Base-by-base conservation (phyloP, 2,113 vertebrate genomes). In the Leptobrachium ailaonicum region DNA sequence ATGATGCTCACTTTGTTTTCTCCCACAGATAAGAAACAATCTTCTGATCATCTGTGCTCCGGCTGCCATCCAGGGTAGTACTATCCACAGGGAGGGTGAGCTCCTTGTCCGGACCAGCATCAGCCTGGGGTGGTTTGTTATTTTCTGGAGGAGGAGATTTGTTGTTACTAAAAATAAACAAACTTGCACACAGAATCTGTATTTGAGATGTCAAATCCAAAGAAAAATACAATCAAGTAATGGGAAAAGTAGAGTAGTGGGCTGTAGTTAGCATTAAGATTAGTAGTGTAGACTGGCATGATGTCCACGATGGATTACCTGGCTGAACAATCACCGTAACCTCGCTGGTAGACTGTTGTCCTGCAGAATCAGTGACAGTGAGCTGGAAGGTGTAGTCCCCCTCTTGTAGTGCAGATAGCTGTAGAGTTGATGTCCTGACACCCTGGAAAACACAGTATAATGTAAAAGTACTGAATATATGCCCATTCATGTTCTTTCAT, bases 331-430 rank as follows among this genome's bases (percentile, higher is more conserved):
- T 96, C 66, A 99, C 98, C 0, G 96, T 99, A 90, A 98, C 98
- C 76, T 96, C 92, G 13, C 95, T 92, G 0, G 96, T 98, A 86
- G 94, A 94, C 84, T 98, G 96, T 85, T 99, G 98, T 77, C 96
- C 96, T 43, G 93, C 86, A 0, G 96, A 96, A 89, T 99, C 98
- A 0, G 95, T 98, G 83, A 99, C 97, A 0, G 95, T 99, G 32
- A 99, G 94, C 88, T 98, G 94, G 86, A 98, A 97, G 60, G 97
- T 99, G 83, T 99, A 99, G 87, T 99, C 97, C 54, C 97, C 98
- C 88, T 98, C 97, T 85, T 98, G 95, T 95, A 99, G 93, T 3
- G 96, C 95, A 3, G 97, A 99, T 66, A 99, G 93, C 90, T 98
- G 97, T 41, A 99, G 87, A 66, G 86, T 93, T 0, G 96, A 93